Percentiles rank a stretch among this genome's conserved stretches.
Conservation (phyloP, 1,140 invertebrate genomes). For the Meloidogyne floridensis region DNA sequence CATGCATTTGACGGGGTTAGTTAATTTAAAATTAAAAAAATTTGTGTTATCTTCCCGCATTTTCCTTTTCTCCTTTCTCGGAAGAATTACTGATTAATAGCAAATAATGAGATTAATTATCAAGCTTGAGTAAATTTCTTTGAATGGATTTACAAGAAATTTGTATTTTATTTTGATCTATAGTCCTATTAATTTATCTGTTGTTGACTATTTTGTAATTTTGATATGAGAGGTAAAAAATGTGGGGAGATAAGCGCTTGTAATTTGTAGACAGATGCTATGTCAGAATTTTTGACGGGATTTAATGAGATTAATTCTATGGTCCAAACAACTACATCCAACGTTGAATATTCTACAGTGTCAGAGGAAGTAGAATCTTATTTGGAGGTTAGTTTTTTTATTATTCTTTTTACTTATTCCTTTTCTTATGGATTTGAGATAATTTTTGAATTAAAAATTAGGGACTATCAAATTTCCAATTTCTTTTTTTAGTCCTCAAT, state of each 20-base stretch:
- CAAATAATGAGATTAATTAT: no score
- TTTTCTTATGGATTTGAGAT: no score
- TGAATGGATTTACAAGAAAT: no score
- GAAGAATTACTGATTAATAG: no score
- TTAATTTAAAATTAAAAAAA: background rate
- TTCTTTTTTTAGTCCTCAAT: background rate
- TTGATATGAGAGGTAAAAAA: no score
- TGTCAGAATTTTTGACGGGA: background rate
- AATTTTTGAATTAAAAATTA: no score
- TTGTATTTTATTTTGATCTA: no score
- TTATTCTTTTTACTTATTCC: no score
- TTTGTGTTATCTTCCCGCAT: background rate
- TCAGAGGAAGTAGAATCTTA: background rate
- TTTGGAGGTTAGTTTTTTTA: background rate
- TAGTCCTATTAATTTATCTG: no score
- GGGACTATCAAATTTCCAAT: background rate
- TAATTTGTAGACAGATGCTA: background rate
- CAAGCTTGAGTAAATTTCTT: no score
- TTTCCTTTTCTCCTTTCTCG: no score
- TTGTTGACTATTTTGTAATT: no score
- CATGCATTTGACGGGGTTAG: background rate
- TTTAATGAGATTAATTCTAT: background rate
- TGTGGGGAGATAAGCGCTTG: background rate
- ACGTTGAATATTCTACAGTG: background rate
- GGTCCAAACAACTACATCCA: background rate